Percentiles rank a stretch among this genome's conserved stretches.
Evolutionary conservation across 2,113 vertebrate genomes (phyloP).

Genomic region (Pipra filicauda): DNA sequence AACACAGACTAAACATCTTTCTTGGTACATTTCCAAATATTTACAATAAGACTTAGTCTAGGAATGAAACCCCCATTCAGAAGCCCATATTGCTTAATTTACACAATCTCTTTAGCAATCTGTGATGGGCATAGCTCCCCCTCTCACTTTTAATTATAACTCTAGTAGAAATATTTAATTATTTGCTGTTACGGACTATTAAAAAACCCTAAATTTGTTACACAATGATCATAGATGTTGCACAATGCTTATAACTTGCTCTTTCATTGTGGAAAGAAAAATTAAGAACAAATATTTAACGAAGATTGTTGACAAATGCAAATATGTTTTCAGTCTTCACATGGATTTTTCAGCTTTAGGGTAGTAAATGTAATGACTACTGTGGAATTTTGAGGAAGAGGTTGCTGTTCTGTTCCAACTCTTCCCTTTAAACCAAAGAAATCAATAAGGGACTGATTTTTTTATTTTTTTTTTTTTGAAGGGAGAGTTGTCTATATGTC

Average conservation of each 20-base stretch:
- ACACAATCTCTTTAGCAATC: background rate
- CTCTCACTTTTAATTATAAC: background rate
- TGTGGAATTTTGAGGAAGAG: background rate
- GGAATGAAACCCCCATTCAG: background rate
- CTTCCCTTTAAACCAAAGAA: background rate
- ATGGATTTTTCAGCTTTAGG: background rate
- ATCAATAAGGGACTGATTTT: background rate
- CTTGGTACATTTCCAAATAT: background rate
- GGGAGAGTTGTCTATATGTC: fast-evolving
- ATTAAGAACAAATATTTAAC: background rate
- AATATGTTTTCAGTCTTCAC: background rate
- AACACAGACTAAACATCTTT: constrained; percentile 21
- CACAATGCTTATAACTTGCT: background rate
- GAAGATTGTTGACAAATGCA: background rate
- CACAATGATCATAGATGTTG: background rate
- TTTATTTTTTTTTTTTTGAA: background rate
- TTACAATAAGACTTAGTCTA: background rate
- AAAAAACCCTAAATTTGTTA: background rate
- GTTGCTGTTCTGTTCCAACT: background rate
- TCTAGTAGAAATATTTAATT: background rate
- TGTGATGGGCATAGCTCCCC: background rate
- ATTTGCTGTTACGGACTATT: background rate
- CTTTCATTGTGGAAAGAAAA: background rate
- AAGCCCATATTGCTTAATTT: background rate
- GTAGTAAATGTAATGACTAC: background rate